Conservation (phyloP, 1,140 invertebrate species). For the Stegodyphus mimosarum region DNA sequence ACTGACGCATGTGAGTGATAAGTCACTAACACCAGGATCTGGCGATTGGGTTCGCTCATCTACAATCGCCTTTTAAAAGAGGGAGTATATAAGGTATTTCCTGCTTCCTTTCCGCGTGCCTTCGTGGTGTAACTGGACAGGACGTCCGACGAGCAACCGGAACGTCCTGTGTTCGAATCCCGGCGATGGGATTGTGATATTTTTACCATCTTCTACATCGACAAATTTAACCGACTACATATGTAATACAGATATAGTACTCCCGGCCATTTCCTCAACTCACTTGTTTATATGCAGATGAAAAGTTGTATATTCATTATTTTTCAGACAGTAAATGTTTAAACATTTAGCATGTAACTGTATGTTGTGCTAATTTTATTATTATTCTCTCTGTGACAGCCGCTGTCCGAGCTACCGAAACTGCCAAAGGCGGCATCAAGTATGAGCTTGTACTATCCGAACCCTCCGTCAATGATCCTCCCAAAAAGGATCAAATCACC, state of each 20-base stretch:
- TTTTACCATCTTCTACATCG: too few relatives aligned
- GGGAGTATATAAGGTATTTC: too few relatives aligned
- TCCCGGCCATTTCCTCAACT: not conserved
- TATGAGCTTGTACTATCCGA: constrained; percentile 94
- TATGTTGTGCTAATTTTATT: not conserved
- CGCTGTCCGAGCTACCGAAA: constrained; percentile 8
- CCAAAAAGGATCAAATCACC: constrained; percentile 42
- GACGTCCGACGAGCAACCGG: too few relatives aligned
- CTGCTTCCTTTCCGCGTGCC: too few relatives aligned
- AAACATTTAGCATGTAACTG: not conserved
- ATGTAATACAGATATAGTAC: not conserved
- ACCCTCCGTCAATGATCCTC: constrained; percentile 73
- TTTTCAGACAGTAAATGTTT: not conserved
- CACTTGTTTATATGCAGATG: not conserved
- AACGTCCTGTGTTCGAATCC: too few relatives aligned
- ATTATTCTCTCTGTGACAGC: not conserved
- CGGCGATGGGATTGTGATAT: too few relatives aligned
- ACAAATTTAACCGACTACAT: not conserved
- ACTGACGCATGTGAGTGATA: too few relatives aligned
- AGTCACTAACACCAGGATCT: too few relatives aligned
- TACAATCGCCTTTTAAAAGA: too few relatives aligned
- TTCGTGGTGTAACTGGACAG: too few relatives aligned
- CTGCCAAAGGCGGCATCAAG: constrained; percentile 80
- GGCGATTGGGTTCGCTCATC: too few relatives aligned
- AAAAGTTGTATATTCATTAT: not conserved